Evolutionary conservation across 2,888 invertebrate genomes (phyloP).

Genomic region (Gnatocerus cornutus): DNA sequence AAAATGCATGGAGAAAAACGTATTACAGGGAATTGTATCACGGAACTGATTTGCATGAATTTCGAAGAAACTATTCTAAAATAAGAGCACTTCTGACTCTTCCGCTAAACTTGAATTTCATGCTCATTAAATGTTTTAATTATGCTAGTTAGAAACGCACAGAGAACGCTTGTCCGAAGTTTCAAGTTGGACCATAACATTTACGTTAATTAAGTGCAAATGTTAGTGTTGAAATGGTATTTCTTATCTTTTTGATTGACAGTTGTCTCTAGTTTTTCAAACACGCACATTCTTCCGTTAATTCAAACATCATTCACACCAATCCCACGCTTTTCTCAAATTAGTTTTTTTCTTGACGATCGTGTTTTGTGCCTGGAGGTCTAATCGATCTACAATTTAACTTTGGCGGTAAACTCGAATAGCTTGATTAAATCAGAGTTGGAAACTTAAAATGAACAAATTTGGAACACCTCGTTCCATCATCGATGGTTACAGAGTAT

Average conservation of each 20-base stretch:
- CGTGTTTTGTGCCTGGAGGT: slow-evolving; percentile 15
- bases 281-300: slow-evolving; percentile 20
- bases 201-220: slow-evolving; percentile 40
- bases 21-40: neutral
- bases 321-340: slow-evolving; percentile 34
- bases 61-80: neutral
- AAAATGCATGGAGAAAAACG: slow-evolving; percentile 1
- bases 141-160: slow-evolving; percentile 52
- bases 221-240: slow-evolving; percentile 20
- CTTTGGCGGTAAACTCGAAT: slow-evolving; percentile 29
- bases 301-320: slow-evolving; percentile 38
- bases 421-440: slow-evolving; percentile 48
- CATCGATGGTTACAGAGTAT: slow-evolving; percentile 21
- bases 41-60: neutral
- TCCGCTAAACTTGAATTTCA: slow-evolving; percentile 56
- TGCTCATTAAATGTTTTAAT: slow-evolving; percentile 60
- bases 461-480: slow-evolving; percentile 32
- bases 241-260: slow-evolving; percentile 32
- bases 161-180: slow-evolving; percentile 44
- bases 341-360: slow-evolving; percentile 25
- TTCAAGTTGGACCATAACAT: slow-evolving; percentile 28
- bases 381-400: slow-evolving; percentile 38
- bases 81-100: slow-evolving; percentile 29
- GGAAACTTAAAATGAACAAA: slow-evolving; percentile 43
- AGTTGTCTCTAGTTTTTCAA: neutral